A percentile compares a stretch with the other conserved stretches of the same genome.
These are phyloP conservation scores for Metopia argyrocephala DNA, from an alignment of 2,888 invertebrate species.

Conservation along the genomic window DNA sequence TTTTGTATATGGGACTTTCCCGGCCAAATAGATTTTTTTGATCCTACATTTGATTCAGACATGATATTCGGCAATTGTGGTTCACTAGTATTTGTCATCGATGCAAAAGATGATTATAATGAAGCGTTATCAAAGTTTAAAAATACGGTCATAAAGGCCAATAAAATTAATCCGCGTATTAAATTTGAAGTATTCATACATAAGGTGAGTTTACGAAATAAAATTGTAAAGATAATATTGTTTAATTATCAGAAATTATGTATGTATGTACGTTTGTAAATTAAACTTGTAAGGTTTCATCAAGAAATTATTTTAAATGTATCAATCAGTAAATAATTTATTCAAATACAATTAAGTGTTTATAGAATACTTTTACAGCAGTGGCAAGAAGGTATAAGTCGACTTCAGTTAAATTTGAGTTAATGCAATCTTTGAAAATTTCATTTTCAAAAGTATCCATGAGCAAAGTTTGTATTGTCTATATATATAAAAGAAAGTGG, in stretches of 20 bases:
- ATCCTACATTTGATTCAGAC: constrained; percentile 96
- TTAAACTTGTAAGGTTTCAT: constrained; percentile 45
- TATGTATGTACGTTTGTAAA: constrained; percentile 1
- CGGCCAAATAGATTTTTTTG: constrained; percentile 98
- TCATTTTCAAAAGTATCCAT: too few species aligned
- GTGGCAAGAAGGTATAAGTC: too few species aligned
- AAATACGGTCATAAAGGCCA: constrained; percentile 95
- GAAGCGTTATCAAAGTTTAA: constrained; percentile 96
- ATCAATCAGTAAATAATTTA: too few species aligned
- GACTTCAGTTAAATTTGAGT: too few species aligned
- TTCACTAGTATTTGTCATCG: constrained; percentile 97
- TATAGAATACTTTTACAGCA: too few species aligned
- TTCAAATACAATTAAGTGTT: too few species aligned
- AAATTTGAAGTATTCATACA: constrained; percentile 99
- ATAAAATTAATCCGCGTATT: constrained; percentile 96
- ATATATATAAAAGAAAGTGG: too few species aligned
- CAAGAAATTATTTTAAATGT: not conserved
- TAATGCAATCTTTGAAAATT: too few species aligned
- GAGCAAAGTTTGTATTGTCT: too few species aligned
- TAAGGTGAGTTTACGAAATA: constrained; percentile 81
- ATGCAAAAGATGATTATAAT: constrained; percentile 99
- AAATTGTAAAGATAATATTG: constrained; percentile 1
- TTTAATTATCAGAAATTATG: not conserved
- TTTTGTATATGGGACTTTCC: constrained; percentile 99
- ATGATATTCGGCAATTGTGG: constrained; percentile 98